Conservation (phyloP, 2,797 vertebrate species). For the Discoglossus pictus region DNA sequence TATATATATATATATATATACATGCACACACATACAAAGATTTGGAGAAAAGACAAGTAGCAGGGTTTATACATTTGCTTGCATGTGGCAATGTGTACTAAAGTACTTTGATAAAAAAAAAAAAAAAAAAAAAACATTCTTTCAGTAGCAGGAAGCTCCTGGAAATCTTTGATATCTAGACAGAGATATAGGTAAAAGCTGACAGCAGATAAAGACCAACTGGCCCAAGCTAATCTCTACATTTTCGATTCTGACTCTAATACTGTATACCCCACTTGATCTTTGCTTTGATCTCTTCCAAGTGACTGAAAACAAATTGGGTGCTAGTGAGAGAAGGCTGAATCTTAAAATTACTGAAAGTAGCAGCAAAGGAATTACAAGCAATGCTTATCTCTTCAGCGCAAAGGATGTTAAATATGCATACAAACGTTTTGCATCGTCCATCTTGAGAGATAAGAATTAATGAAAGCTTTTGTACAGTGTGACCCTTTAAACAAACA, state of each 20-base stretch:
- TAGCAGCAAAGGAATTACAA: slow-evolving; percentile 20
- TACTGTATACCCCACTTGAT: slow-evolving; percentile 16
- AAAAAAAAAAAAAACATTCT: slow-evolving; percentile 1
- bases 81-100: too few relatives aligned
- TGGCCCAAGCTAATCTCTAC: slow-evolving; percentile 28
- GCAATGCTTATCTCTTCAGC: slow-evolving; percentile 28
- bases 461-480: slow-evolving; percentile 48
- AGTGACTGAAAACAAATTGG: slow-evolving; percentile 7
- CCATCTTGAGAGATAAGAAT: slow-evolving; percentile 46
- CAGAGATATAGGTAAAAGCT: slow-evolving; percentile 21
- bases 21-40: too few relatives aligned
- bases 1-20: too few relatives aligned
- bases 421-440: slow-evolving; percentile 31
- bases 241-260: slow-evolving; percentile 31
- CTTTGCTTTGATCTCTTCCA: slow-evolving; percentile 23
- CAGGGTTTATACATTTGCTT: neutral
- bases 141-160: slow-evolving; percentile 28
- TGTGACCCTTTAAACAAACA: slow-evolving; percentile 48
- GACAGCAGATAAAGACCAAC: slow-evolving; percentile 31
- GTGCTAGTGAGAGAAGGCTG: slow-evolving; percentile 22
- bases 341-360: neutral
- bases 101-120: neutral
- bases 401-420: slow-evolving; percentile 40
- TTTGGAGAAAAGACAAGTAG: too few relatives aligned
- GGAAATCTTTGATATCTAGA: slow-evolving; percentile 24